Base-by-base conservation (phyloP, 2,113 vertebrate species). In the Tricholaema leucomelas region DNA sequence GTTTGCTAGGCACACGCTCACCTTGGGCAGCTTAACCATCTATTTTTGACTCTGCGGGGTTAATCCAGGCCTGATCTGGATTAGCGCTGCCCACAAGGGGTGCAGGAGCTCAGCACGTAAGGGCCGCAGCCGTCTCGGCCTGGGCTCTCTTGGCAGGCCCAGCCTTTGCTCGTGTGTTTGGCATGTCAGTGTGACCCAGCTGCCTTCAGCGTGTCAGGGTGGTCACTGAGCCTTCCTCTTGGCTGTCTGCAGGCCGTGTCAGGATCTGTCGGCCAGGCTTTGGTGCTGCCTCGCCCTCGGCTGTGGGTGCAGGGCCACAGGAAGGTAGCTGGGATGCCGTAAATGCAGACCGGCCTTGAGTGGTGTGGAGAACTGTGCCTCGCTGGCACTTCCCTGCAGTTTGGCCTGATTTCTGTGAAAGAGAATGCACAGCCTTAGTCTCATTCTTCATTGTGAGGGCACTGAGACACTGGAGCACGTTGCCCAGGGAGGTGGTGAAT, bases 161-260 rank as follows among this genome's bases (percentile, higher is more conserved):
- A 30, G 25, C 52, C 66, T 3, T 33, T 6, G 42, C 27, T 38
- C 6, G 0, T 8, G 48, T 12, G 23, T 28, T 54, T 14, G 52
- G 52, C 52, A 54, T 54, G 52, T 54, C 52, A 28, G 52, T 25
- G 23, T 50, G 23, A 50, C 48, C 48, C 48, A 50, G 48, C 48
- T 25, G 23, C 48, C 23, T 50, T 50, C 48, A 24, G 48, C 12
- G 23, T 5, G 5, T 1, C 4, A 2, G 10, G 2, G 38, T 46
- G 31, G 5, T 15, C 14, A 10, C 19, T 0, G 28, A 38, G 35
- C 9, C 35, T 28, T 65, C 27, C 46, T 46, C 13, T 63, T 5
- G 38, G 1, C 19, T 1, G 4, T n/a, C 21, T 1, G n/a, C 0
- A 0, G 0, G 19, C 1, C 50, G 31, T 33, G 38, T 59, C 5